These are phyloP conservation scores for Apamea sordens DNA, from an alignment of 2,888 invertebrate genomes.

Conservation along the genomic window DNA sequence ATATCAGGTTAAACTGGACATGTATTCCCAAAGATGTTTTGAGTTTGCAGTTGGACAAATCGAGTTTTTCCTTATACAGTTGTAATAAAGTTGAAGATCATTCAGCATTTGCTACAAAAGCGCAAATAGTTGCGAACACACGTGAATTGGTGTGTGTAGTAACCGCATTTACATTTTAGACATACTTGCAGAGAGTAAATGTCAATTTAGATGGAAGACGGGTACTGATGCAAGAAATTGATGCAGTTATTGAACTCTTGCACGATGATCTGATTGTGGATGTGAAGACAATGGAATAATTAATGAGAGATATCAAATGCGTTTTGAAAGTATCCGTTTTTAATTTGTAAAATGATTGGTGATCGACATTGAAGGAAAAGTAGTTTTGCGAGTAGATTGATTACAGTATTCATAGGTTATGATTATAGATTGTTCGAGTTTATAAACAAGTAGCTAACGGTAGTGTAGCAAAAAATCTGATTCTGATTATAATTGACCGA, in stretches of 20 bases:
- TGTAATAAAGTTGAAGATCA: slow-evolving; percentile 73
- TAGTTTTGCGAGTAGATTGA: slow-evolving; percentile 63
- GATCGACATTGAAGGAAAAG: slow-evolving; percentile 59
- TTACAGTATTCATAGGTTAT: slow-evolving; percentile 58
- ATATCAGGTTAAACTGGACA: slow-evolving; percentile 84
- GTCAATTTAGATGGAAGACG: slow-evolving; percentile 89
- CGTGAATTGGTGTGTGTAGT: slow-evolving; percentile 85
- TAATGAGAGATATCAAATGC: slow-evolving; percentile 71
- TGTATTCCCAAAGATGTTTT: slow-evolving; percentile 72
- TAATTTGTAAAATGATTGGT: slow-evolving; percentile 67
- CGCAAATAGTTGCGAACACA: slow-evolving; percentile 67
- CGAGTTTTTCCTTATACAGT: slow-evolving; percentile 68
- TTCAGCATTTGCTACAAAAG: slow-evolving; percentile 48
- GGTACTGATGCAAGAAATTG: slow-evolving; percentile 85
- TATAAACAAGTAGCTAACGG: slow-evolving; percentile 50
- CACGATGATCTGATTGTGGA: slow-evolving; percentile 83
- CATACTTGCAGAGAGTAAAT: slow-evolving; percentile 88
- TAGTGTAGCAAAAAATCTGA: slow-evolving; percentile 40
- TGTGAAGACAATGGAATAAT: slow-evolving; percentile 76
- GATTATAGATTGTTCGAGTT: slow-evolving; percentile 56
- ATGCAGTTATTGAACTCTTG: slow-evolving; percentile 87
- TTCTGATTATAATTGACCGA: slow-evolving; percentile 40
- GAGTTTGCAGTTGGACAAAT: slow-evolving; percentile 66
- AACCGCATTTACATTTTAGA: slow-evolving; percentile 89
- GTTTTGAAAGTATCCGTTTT: slow-evolving; percentile 64